Base-by-base conservation (phyloP, 2,797 vertebrate species). In the Danio kyathit region DNA sequence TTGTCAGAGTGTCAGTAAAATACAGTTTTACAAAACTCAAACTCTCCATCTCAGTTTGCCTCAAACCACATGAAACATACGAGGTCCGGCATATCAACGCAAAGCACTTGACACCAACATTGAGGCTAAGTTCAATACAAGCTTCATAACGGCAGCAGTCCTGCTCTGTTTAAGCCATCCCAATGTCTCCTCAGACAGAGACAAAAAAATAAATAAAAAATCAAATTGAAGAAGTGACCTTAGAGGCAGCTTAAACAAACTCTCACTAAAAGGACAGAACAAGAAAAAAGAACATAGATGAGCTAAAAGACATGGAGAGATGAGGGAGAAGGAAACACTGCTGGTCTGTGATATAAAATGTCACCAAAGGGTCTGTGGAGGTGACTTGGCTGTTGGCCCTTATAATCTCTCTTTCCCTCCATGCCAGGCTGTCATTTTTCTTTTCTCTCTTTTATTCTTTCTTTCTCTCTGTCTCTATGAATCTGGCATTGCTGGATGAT, bases 191-290 rank as follows among this genome's bases (percentile, higher is more conserved):
- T 82, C 11, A 29, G 65, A 43, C 83, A 82, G 57, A 29, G 16
- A 76, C 60, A 88, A 75, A 85, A 85, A 82, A 84, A 85, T n/a
- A 82, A 84, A 85, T n/a, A 87, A 89, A 66, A 84, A 88, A 77
- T 84, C 86, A 89, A 90, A 93, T 90, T 89, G 87, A 89, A 90
- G 82, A 90, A 89, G 82, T 90, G 90, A 92, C 92, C 90, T 88
- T 41, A 83, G 85, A 88, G 85, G 88, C 86, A 73, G 84, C 83
- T 88, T 89, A 85, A 87, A 84, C 80, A 89, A 91, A 89, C 87
- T 78, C 65, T 29, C 17, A 17, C 52, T 66, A 63, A 79, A 82
- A 80, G 66, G 6, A 75, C 49, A 54, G 65, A 29, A 52, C 61
- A 7, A 72, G 80, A 74, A 70, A 69, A 67, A 79, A 86, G 85